Percentiles rank a stretch among this genome's conserved stretches.
Conservation (phyloP, 2,797 vertebrate species). For the Phataginus tricuspis region DNA sequence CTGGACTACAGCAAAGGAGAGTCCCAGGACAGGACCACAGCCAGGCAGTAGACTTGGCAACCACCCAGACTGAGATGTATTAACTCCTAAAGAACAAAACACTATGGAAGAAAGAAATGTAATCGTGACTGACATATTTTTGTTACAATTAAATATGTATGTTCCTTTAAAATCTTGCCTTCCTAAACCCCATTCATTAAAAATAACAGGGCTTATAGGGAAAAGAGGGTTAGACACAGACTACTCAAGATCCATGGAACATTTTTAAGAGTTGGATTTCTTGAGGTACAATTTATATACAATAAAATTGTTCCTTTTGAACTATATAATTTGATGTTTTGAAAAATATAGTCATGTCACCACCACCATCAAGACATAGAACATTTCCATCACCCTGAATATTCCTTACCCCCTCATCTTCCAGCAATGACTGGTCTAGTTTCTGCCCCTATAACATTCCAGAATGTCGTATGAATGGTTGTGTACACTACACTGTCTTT, state of each 20-base stretch:
- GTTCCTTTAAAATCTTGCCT: not conserved
- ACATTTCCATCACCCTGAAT: not conserved
- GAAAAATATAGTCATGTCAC: too few relatives aligned
- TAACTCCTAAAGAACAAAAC: not conserved
- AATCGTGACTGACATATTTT: not conserved
- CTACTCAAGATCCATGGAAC: not conserved
- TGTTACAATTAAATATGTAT: not conserved
- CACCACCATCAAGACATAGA: too few relatives aligned
- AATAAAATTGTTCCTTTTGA: not conserved
- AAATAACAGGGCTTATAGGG: not conserved
- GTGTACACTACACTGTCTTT: rapidly evolving
- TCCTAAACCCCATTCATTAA: not conserved
- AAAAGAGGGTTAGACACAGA: not conserved
- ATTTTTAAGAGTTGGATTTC: not conserved
- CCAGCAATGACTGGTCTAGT: not conserved
- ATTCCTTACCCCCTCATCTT: not conserved
- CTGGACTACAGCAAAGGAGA: not conserved
- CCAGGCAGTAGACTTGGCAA: not conserved
- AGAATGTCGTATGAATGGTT: not conserved
- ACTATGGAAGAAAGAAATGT: not conserved
- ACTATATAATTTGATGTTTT: not conserved
- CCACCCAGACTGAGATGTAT: not conserved
- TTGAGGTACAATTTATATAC: not conserved
- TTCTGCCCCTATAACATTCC: not conserved
- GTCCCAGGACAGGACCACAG: not conserved